Percentiles rank a stretch among this genome's conserved stretches.
phyloP scores from a whole-genome alignment of 2,888 invertebrate species.

The Cremastinae sp. region DNA sequence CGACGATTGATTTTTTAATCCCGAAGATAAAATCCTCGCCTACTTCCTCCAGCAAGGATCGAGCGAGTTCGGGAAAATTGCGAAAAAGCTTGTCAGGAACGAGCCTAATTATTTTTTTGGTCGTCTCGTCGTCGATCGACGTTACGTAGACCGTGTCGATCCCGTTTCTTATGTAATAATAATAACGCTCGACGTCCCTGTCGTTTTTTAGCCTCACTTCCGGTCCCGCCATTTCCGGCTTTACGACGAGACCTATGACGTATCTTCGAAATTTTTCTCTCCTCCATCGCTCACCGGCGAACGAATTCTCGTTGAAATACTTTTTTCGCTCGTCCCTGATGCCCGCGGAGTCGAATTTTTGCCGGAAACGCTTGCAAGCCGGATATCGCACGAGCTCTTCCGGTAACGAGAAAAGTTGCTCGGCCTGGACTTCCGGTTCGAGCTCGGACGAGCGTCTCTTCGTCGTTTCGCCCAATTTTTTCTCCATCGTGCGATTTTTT shows the following conservation, averaged over 20 bases:
- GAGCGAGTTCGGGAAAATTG: slow-evolving; percentile 84
- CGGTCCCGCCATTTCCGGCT: slow-evolving; percentile 81
- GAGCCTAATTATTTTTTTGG: slow-evolving; percentile 85
- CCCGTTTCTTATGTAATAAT: slow-evolving; percentile 94
- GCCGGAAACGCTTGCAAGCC: slow-evolving; percentile 79
- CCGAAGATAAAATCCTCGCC: slow-evolving; percentile 92
- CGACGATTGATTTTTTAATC: slow-evolving; percentile 95
- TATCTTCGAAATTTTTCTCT: slow-evolving; percentile 91
- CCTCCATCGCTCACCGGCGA: slow-evolving; percentile 86
- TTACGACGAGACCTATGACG: slow-evolving; percentile 88
- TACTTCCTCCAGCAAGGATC: slow-evolving; percentile 88
- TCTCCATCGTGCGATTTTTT: slow-evolving; percentile 77
- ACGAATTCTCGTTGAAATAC: slow-evolving; percentile 81
- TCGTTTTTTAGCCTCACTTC: slow-evolving; percentile 82
- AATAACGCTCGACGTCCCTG: slow-evolving; percentile 88
- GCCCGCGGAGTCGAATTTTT: slow-evolving; percentile 56
- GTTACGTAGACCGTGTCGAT: slow-evolving; percentile 95
- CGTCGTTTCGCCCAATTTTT: slow-evolving; percentile 72
- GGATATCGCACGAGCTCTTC: slow-evolving; percentile 82
- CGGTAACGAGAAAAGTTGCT: slow-evolving; percentile 85
- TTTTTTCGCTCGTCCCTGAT: slow-evolving; percentile 37
- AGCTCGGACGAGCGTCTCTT: slow-evolving; percentile 82
- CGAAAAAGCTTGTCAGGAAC: slow-evolving; percentile 84
- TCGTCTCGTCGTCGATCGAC: slow-evolving; percentile 88
- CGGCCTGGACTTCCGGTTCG: slow-evolving; percentile 81